A percentile compares a stretch with the other conserved stretches of the same genome.
Evolutionary conservation across 64 coral and sea anemone species (phyloP).

Genomic region (Dendronephthya gigantea): DNA sequence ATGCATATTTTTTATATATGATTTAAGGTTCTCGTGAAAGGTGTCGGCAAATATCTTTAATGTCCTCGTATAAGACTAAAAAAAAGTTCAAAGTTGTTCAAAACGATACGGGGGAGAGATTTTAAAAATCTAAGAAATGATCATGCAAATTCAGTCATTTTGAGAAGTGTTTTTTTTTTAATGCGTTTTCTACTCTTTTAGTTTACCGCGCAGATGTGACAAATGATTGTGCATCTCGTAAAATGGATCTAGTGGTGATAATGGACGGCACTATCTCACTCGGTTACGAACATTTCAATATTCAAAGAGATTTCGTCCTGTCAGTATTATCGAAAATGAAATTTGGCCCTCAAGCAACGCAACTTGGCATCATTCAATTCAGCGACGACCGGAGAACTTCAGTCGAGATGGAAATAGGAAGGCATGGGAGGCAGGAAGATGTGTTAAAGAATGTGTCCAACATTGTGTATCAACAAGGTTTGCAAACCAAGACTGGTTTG

Average conservation of each 20-base stretch:
- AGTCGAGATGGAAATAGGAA: neutral
- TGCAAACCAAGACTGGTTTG: neutral
- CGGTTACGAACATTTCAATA: neutral
- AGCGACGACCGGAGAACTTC: neutral
- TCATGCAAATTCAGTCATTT: too few relatives aligned
- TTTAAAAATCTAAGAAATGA: too few relatives aligned
- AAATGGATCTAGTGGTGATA: neutral
- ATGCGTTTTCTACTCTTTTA: too few relatives aligned
- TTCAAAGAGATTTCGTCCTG: neutral
- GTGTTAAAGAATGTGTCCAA: neutral
- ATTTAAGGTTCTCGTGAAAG: too few relatives aligned
- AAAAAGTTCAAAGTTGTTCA: too few relatives aligned
- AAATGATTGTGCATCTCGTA: neutral
- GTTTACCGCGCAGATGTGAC: too few relatives aligned
- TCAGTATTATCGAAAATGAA: neutral
- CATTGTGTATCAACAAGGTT: neutral
- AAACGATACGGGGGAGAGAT: too few relatives aligned
- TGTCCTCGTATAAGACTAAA: too few relatives aligned
- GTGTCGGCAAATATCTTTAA: too few relatives aligned
- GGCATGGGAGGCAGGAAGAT: neutral
- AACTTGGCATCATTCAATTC: neutral
- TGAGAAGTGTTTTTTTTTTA: too few relatives aligned
- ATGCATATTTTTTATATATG: too few relatives aligned
- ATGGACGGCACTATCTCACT: neutral
- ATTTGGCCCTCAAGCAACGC: neutral